Percentiles rank a stretch among this genome's conserved stretches.
These are phyloP conservation scores for Acestrorhynchus altus DNA, from an alignment of 2,797 vertebrate genomes.

Conservation along the genomic window DNA sequence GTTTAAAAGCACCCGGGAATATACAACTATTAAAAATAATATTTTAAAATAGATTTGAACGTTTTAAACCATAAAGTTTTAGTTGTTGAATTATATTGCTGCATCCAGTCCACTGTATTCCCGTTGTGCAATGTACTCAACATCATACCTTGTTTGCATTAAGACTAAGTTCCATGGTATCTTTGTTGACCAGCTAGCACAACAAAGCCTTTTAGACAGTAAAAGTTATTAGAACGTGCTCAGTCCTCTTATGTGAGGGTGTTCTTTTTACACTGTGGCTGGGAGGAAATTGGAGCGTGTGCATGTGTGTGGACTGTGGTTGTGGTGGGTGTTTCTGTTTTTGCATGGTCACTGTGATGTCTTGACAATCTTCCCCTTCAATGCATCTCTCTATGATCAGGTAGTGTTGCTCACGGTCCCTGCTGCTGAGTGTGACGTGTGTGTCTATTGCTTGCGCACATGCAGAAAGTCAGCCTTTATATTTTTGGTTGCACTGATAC, in stretches of 20 bases:
- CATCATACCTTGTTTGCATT: constrained; percentile 42
- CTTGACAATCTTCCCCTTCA: constrained; percentile 57
- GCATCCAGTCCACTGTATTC: constrained; percentile 51
- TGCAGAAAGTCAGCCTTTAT: background rate
- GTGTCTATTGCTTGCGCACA: background rate
- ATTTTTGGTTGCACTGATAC: background rate
- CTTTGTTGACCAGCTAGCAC: constrained; percentile 40
- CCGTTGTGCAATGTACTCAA: constrained; percentile 32
- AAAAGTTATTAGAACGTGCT: background rate
- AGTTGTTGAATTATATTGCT: constrained; percentile 2
- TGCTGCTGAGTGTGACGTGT: background rate
- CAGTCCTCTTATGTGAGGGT: constrained; percentile 22
- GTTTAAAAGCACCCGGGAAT: background rate
- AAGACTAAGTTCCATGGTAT: constrained; percentile 46
- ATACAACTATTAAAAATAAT: background rate
- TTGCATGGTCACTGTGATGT: constrained; percentile 64
- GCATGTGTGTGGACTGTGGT: constrained; percentile 53
- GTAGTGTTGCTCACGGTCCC: background rate
- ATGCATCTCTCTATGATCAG: constrained; percentile 19
- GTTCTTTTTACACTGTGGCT: constrained; percentile 51
- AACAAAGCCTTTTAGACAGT: constrained; percentile 21
- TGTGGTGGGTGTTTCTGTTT: constrained; percentile 45
- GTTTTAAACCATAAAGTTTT: constrained; percentile 9
- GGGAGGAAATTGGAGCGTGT: constrained; percentile 34
- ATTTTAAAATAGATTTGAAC: constrained; percentile 33